These are phyloP conservation scores for Drosophila baimaii DNA, from an alignment of 1,140 invertebrate genomes.

Conservation along the genomic window DNA sequence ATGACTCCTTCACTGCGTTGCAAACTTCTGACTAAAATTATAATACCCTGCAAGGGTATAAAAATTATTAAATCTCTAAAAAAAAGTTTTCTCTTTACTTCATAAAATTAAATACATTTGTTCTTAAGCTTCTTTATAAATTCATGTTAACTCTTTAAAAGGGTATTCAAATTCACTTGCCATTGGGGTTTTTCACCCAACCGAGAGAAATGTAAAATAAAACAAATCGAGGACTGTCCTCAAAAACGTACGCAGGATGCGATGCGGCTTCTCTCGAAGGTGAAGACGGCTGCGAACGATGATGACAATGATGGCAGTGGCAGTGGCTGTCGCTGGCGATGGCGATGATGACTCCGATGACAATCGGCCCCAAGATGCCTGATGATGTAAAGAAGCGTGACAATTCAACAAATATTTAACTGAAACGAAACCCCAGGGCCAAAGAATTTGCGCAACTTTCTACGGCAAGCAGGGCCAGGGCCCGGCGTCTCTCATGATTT, in stretches of 20 bases:
- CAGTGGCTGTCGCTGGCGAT: conserved; percentile 1
- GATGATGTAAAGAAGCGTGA: conserved; percentile 78
- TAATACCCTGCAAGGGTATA: no score
- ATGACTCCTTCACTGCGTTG: no score
- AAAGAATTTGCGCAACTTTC: conserved; percentile 81
- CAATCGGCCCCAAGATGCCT: conserved; percentile 51
- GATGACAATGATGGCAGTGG: conserved; percentile 12
- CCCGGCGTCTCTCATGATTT: conserved; percentile 55
- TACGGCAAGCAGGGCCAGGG: conserved; percentile 37
- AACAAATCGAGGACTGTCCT: conserved; percentile 55
- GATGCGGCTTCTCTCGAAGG: conserved; percentile 46
- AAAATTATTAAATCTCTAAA: no score
- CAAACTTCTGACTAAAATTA: no score
- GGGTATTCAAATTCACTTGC: conserved; percentile 27
- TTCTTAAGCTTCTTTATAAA: not conserved
- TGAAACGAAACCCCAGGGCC: conserved; percentile 56
- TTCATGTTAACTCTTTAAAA: not conserved
- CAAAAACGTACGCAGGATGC: conserved; percentile 81
- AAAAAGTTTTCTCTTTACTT: no score
- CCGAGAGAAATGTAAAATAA: conserved; percentile 24
- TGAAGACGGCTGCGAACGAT: conserved; percentile 27
- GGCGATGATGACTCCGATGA: conserved; percentile 60
- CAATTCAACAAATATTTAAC: conserved; percentile 78
- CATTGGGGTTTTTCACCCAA: conserved; percentile 48
- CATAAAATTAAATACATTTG: no score